A percentile compares a stretch with the other conserved stretches of the same genome.
These are phyloP conservation scores for Microchirus variegatus DNA, from an alignment of 2,797 vertebrate species.

Conservation along the genomic window DNA sequence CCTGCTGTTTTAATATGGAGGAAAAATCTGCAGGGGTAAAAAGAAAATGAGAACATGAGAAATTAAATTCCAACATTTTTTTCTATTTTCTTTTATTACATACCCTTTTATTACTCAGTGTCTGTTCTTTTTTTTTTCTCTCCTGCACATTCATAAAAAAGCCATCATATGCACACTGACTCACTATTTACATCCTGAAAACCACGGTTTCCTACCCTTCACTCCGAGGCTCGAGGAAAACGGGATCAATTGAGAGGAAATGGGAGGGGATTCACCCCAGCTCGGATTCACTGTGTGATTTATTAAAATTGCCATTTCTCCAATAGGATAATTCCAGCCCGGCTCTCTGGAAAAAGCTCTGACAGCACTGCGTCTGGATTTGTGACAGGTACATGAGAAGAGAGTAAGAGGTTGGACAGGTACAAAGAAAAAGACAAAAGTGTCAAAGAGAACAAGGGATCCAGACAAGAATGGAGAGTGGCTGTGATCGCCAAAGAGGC, in stretches of 20 bases:
- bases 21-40: constrained; percentile 45
- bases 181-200: not conserved
- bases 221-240: constrained; percentile 42
- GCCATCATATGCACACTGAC: not conserved
- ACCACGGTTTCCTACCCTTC: not conserved
- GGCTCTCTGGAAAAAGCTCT: constrained; percentile 42
- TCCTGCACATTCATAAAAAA: constrained; percentile 4
- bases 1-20: constrained; percentile 69
- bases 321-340: constrained; percentile 38
- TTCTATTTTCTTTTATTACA: constrained; percentile 23
- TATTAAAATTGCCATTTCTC: constrained; percentile 73
- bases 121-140: not conserved
- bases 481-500: constrained; percentile 17
- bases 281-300: constrained; percentile 66
- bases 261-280: constrained; percentile 33
- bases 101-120: constrained; percentile 29
- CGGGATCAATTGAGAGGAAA: constrained; percentile 63
- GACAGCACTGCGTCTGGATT: constrained; percentile 51
- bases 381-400: constrained; percentile 61
- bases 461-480: constrained; percentile 36
- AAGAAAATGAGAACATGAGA: constrained; percentile 25
- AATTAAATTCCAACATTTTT: constrained; percentile 49
- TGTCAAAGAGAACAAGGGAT: constrained; percentile 33
- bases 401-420: constrained; percentile 60
- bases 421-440: constrained; percentile 54